phyloP scores from a whole-genome alignment of 2,888 invertebrate species.

The Troglohyphantes excavatus region DNA sequence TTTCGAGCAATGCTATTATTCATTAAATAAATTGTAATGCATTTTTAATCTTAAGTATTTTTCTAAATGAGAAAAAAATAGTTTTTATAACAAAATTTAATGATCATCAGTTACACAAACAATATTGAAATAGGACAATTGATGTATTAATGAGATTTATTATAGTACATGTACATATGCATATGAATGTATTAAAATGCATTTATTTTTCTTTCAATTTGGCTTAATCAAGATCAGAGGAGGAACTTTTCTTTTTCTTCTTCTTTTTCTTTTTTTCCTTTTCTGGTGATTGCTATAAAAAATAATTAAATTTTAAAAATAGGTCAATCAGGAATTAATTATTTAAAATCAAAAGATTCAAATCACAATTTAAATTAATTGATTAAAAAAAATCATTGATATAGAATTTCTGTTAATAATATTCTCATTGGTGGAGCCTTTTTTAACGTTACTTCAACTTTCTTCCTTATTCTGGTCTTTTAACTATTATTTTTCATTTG shows the following conservation, averaged over 20 bases:
- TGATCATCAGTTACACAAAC: not conserved
- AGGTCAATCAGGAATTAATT: too few species aligned
- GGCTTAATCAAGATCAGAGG: not conserved
- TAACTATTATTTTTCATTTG: too few species aligned
- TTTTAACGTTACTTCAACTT: too few species aligned
- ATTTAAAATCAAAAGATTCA: too few species aligned
- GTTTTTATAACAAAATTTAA: slow-evolving; percentile 6
- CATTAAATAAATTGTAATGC: not conserved
- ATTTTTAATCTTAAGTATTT: not conserved
- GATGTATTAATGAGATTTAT: slow-evolving; percentile 24
- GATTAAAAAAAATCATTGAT: too few species aligned
- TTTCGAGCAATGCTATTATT: too few species aligned
- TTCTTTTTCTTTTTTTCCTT: slow-evolving; percentile 40
- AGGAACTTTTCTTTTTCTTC: not conserved
- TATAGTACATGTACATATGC: slow-evolving; percentile 2
- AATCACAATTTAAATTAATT: too few species aligned
- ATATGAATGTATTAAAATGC: not conserved
- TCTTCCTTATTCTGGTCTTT: too few species aligned
- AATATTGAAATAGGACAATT: not conserved
- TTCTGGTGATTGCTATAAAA: not conserved
- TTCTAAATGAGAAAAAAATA: not conserved
- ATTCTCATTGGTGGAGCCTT: too few species aligned
- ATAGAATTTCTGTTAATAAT: too few species aligned
- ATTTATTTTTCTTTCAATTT: not conserved
- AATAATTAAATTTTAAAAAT: not conserved